phyloP scores from a whole-genome alignment of 1,140 invertebrate genomes.

The Drosophila oshimai region DNA sequence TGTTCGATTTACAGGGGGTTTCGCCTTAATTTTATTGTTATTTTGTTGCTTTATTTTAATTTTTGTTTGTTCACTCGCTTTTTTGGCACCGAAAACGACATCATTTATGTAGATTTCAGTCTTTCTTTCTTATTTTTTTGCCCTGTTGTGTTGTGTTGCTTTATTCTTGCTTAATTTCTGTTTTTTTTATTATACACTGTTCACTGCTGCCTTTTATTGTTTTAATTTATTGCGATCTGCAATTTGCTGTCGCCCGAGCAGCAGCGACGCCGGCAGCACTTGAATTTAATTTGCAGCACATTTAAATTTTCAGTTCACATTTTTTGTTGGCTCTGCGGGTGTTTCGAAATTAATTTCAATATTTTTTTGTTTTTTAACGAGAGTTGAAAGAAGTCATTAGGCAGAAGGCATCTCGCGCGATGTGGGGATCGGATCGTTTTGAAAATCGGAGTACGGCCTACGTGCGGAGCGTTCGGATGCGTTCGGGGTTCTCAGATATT shows the following conservation, averaged over 20 bases:
- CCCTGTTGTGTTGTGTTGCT: constrained; percentile 16
- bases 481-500: constrained; percentile 67
- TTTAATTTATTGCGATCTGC: constrained; percentile 80
- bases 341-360: constrained; percentile 45
- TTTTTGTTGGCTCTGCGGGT: constrained; percentile 24
- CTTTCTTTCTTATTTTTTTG: constrained; percentile 29
- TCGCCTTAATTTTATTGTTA: constrained; percentile 11
- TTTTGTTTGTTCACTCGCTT: constrained; percentile 32
- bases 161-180: constrained; percentile 35
- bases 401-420: constrained; percentile 6
- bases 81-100: constrained; percentile 49
- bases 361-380: constrained; percentile 48
- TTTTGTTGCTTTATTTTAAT: constrained; percentile 21
- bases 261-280: constrained; percentile 59
- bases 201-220: constrained; percentile 56
- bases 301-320: constrained; percentile 75
- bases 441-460: constrained; percentile 15
- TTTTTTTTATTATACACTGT: constrained; percentile 14
- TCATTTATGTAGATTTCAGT: constrained; percentile 77
- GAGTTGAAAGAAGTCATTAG: constrained; percentile 65
- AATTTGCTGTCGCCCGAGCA: constrained; percentile 68
- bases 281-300: constrained; percentile 76
- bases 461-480: constrained; percentile 74
- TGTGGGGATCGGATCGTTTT: constrained; percentile 4
- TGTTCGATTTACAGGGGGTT: constrained; percentile 15